phyloP scores from a whole-genome alignment of 2,113 vertebrate genomes.

The Merops nubicus region DNA sequence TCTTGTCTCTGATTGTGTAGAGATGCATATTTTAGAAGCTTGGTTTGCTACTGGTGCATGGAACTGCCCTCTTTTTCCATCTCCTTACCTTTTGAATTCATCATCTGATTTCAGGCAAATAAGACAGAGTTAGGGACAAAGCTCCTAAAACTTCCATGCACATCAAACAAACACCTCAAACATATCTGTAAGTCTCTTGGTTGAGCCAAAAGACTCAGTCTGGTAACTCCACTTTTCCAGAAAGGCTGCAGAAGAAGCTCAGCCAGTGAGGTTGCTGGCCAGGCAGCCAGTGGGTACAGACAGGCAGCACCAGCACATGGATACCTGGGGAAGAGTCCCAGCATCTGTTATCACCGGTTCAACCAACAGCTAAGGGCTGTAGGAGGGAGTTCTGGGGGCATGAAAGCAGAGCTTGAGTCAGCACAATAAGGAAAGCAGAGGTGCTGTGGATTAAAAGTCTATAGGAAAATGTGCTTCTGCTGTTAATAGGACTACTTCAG shows the following conservation, averaged over 20 bases:
- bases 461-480: background rate
- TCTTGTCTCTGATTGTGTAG: background rate
- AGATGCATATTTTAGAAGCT: background rate
- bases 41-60: background rate
- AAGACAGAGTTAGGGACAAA: background rate
- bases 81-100: background rate
- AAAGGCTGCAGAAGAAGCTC: background rate
- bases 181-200: background rate
- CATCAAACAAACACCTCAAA: background rate
- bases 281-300: background rate
- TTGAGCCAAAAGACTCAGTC: background rate
- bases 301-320: background rate
- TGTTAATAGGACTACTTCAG: background rate
- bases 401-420: background rate
- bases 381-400: background rate
- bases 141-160: background rate
- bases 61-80: background rate
- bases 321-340: background rate
- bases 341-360: background rate
- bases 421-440: background rate
- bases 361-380: background rate
- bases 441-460: background rate
- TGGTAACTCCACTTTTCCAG: background rate
- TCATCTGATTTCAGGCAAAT: background rate
- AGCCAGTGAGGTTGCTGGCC: background rate